Conservation (phyloP, 2,888 invertebrate genomes). For the Sinelater perroti region DNA sequence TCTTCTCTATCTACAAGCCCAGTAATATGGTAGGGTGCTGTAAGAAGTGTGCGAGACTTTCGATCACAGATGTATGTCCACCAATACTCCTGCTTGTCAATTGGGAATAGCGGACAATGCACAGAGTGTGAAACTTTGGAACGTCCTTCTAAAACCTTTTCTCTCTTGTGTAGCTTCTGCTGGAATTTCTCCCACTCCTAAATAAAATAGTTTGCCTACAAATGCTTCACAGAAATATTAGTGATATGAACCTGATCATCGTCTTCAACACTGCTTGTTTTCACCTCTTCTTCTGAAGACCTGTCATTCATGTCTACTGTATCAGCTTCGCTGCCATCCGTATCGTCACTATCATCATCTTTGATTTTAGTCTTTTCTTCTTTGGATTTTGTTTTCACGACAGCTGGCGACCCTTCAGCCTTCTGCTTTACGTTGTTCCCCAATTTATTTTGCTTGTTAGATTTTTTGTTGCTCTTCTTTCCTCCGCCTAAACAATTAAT, state of each 20-base stretch:
- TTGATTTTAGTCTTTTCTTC: constrained; percentile 46
- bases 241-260: constrained; percentile 57
- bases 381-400: constrained; percentile 45
- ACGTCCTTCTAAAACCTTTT: constrained; percentile 88
- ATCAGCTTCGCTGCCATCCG: constrained; percentile 64
- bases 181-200: constrained; percentile 93
- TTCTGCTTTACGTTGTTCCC: constrained; percentile 54
- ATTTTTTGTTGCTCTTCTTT: constrained; percentile 71
- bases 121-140: constrained; percentile 96
- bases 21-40: constrained; percentile 93
- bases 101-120: constrained; percentile 95
- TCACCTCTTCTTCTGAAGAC: constrained; percentile 57
- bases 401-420: constrained; percentile 44
- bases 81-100: constrained; percentile 98
- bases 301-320: constrained; percentile 57
- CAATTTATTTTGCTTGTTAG: constrained; percentile 52
- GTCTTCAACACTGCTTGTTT: constrained; percentile 55
- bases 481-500: constrained; percentile 54
- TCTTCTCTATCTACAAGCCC: constrained; percentile 90
- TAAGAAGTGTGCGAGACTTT: constrained; percentile 88
- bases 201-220: constrained; percentile 17
- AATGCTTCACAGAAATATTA: not conserved
- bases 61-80: constrained; percentile 99
- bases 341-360: constrained; percentile 54
- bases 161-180: constrained; percentile 84